Percentiles rank a stretch among this genome's conserved stretches.
These are phyloP conservation scores for Netelia fuscicornis DNA, from an alignment of 2,888 invertebrate species.

Conservation along the genomic window DNA sequence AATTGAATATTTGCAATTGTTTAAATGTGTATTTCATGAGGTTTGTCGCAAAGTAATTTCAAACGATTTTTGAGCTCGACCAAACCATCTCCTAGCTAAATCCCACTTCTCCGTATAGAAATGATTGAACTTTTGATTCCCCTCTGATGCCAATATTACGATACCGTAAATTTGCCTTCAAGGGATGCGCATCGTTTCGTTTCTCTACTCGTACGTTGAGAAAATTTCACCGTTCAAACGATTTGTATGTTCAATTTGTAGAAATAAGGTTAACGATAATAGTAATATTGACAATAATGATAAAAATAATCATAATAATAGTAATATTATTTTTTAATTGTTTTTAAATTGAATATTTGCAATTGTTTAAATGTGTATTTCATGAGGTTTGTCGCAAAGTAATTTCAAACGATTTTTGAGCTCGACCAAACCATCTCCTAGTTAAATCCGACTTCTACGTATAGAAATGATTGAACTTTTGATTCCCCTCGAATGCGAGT, in stretches of 20 bases:
- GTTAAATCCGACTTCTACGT: too few relatives aligned
- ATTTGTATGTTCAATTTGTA: too few relatives aligned
- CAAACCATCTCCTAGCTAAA: not conserved
- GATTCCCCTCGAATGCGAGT: not conserved
- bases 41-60: too few relatives aligned
- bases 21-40: too few relatives aligned
- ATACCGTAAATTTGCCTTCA: constrained; percentile 8
- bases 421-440: not conserved
- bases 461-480: not conserved
- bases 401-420: not conserved
- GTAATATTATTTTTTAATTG: not conserved
- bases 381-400: too few relatives aligned
- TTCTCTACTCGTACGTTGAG: too few relatives aligned
- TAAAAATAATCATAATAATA: not conserved
- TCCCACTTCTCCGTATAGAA: too few relatives aligned
- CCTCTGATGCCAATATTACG: not conserved
- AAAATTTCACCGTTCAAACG: too few relatives aligned
- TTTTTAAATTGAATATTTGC: not conserved
- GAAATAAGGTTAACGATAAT: too few relatives aligned
- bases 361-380: too few relatives aligned
- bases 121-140: constrained; percentile 16
- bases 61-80: not conserved
- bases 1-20: not conserved
- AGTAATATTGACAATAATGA: too few relatives aligned
- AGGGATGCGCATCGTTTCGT: not conserved